Evolutionary conservation across 2,113 vertebrate species (phyloP), one percentile per base, ranked within the genome.

Genomic region (Kobus ellipsiprymnus): DNA sequence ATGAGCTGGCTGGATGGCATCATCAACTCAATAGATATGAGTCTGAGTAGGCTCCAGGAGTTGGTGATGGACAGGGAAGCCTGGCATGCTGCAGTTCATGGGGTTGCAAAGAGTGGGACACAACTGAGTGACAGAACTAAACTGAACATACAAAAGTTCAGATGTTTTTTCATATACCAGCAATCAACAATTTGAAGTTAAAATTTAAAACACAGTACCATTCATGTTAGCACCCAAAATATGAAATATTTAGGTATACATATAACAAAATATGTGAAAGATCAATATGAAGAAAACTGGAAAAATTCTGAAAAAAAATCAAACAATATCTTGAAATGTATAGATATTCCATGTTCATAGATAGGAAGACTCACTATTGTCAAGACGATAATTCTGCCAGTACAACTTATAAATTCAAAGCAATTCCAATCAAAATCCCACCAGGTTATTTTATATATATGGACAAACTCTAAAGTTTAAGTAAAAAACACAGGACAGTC

Each of bases 191-290:
- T 71, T 84, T 91, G 14, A 91, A 85, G 48, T 78, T 60, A 62
- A 90, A 77, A 77, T 60, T n/a, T 62, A 85, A 44, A 90, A 84
- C 3, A 50, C 19, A n/a, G 83, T 27, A 52, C n/a, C 17, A 59
- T 62, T 59, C 77, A 85, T n/a, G n/a, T 89, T 62, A 78, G 80
- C 54, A 78, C 29, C 40, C 44, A 54, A 55, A 52, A 52, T 60
- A 90, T 90, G 80, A 90, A 77, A 60, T 50, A 33, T 48, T 91
- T 44, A 62, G 27, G 29, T 90, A 77, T 59, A 95, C 77, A 90
- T 33, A 48, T 77, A 77, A 44, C n/a, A 85, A 90, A 77, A 85
- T 62, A 62, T n/a, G 15, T 62, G 19, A 3, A 62, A 90, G 10
- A 21, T 90, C 36, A 85, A 44, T 77, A 46, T n/a, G 12, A 52